A percentile compares a stretch with the other conserved stretches of the same genome.
These are phyloP conservation scores for Charanyca ferruginea DNA, from an alignment of 2,888 invertebrate species.

Conservation along the genomic window DNA sequence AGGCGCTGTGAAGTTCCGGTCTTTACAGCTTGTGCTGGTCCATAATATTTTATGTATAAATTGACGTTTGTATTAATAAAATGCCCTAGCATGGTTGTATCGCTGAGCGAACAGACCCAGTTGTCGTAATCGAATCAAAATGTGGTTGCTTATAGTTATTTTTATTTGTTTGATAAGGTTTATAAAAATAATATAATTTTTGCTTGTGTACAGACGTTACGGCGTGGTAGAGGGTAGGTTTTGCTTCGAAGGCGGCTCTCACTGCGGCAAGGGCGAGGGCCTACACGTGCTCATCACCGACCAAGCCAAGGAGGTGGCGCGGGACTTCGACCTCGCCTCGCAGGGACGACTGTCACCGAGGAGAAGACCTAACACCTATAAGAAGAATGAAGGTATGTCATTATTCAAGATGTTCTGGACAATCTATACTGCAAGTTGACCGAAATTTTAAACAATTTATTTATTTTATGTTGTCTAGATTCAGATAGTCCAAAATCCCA, in stretches of 20 bases:
- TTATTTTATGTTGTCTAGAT: conserved; percentile 62
- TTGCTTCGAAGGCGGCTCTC: conserved; percentile 97
- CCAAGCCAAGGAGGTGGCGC: conserved; percentile 94
- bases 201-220: conserved; percentile 92
- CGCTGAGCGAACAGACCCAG: too few relatives aligned
- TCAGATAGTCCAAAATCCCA: conserved; percentile 78
- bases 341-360: conserved; percentile 93
- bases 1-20: too few relatives aligned
- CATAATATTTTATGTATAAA: too few relatives aligned
- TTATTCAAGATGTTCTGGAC: not conserved
- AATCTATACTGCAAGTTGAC: not conserved
- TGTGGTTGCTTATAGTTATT: too few relatives aligned
- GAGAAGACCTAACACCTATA: conserved; percentile 81
- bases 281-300: conserved; percentile 95
- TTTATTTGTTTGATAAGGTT: too few relatives aligned
- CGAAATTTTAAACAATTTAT: not conserved
- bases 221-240: conserved; percentile 96
- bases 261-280: conserved; percentile 96
- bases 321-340: conserved; percentile 93
- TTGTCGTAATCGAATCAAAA: too few relatives aligned
- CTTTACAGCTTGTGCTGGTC: too few relatives aligned
- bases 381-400: conserved; percentile 68
- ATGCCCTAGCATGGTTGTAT: too few relatives aligned
- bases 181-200: not conserved
- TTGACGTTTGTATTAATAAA: too few relatives aligned